Conservation (phyloP, 1,140 invertebrate genomes). For the Olivierus martensii region DNA sequence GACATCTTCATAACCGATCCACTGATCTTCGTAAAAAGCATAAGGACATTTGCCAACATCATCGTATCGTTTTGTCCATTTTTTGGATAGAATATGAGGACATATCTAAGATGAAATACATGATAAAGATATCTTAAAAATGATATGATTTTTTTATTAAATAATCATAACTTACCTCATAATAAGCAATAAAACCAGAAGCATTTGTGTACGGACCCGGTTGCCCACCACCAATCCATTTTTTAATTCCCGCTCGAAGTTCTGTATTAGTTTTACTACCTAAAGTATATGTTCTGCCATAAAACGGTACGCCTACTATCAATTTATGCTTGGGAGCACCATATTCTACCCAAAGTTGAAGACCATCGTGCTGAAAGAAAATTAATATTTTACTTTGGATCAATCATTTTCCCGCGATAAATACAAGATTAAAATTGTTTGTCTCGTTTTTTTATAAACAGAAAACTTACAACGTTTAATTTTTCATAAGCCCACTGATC, state of each 20-base stretch:
- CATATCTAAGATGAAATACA: slow-evolving; percentile 46
- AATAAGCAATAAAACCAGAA: slow-evolving; percentile 30
- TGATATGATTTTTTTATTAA: not conserved
- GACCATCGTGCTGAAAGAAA: slow-evolving; percentile 55
- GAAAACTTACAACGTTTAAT: slow-evolving; percentile 70
- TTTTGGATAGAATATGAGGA: slow-evolving; percentile 45
- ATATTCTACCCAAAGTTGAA: slow-evolving; percentile 67
- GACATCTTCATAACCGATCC: slow-evolving; percentile 80
- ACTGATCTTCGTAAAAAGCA: slow-evolving; percentile 68
- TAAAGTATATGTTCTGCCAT: slow-evolving; percentile 66
- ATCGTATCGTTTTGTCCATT: slow-evolving; percentile 71
- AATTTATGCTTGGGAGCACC: slow-evolving; percentile 75
- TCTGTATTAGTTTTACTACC: slow-evolving; percentile 61
- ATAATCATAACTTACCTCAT: slow-evolving; percentile 20
- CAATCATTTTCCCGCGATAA: no score
- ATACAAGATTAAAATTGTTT: slow-evolving; percentile 25
- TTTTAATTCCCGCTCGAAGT: slow-evolving; percentile 65
- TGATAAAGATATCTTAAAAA: not conserved
- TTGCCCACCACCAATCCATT: slow-evolving; percentile 54
- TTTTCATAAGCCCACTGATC: slow-evolving; percentile 78
- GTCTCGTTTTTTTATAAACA: no score
- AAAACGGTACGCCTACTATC: slow-evolving; percentile 76
- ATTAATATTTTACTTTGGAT: no score
- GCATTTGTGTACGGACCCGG: slow-evolving; percentile 45
- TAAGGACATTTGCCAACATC: slow-evolving; percentile 65